phyloP scores from a whole-genome alignment of 2,797 vertebrate genomes.

The Lagodon rhomboides region DNA sequence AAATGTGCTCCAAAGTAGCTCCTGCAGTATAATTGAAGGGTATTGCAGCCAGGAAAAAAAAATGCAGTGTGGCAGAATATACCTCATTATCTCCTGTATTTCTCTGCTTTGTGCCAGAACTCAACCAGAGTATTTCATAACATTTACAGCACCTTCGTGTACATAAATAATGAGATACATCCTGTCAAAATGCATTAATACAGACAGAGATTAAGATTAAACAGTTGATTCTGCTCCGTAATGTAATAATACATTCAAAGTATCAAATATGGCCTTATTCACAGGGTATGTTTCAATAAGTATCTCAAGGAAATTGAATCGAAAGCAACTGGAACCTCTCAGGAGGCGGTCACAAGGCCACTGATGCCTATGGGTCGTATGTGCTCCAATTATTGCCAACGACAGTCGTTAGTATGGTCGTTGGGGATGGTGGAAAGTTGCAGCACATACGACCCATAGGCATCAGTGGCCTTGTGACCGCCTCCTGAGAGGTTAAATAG shows the following conservation, averaged over 20 bases:
- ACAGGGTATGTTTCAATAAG: neutral
- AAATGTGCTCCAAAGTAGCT: constrained; percentile 36
- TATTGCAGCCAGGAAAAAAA: constrained; percentile 25
- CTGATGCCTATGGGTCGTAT: too few species aligned
- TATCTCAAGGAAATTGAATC: too few species aligned
- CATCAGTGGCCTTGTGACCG: too few species aligned
- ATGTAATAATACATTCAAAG: neutral
- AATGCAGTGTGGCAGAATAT: constrained; percentile 13
- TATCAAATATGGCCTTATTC: neutral
- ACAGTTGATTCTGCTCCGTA: neutral
- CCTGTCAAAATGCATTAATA: neutral
- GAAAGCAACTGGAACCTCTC: too few species aligned
- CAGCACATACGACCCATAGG: too few species aligned
- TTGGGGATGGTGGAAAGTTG: too few species aligned
- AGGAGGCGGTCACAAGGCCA: too few species aligned
- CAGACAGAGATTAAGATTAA: neutral
- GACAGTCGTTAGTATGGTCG: too few species aligned
- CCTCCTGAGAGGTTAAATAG: too few species aligned
- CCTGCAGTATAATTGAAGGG: constrained; percentile 12
- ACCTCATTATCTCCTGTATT: constrained; percentile 12
- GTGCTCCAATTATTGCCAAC: too few species aligned
- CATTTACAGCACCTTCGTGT: neutral
- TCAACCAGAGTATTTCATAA: neutral
- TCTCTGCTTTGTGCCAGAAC: constrained; percentile 6
- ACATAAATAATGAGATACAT: neutral